phyloP scores from a whole-genome alignment of 2,113 vertebrate genomes.

The Oreotrochilus melanogaster region DNA sequence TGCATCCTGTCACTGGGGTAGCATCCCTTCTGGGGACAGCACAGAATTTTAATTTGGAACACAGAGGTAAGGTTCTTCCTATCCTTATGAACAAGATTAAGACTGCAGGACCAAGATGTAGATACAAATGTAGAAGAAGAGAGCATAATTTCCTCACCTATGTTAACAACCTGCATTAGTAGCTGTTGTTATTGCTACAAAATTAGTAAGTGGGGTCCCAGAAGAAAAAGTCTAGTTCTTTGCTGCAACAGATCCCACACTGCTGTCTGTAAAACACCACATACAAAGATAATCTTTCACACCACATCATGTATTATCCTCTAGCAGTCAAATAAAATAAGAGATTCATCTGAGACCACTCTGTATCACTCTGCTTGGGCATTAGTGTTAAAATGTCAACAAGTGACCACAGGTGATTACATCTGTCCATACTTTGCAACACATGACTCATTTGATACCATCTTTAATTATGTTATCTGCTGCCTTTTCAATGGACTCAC shows the following conservation, averaged over 20 bases:
- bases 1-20: not conserved
- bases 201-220: not conserved
- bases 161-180: rapidly evolving
- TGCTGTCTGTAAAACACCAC: not conserved
- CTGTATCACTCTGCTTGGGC: not conserved
- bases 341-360: not conserved
- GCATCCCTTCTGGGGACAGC: not conserved
- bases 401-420: not conserved
- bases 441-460: not conserved
- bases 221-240: not conserved
- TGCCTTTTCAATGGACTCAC: not conserved
- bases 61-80: rapidly evolving
- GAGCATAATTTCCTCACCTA: not conserved
- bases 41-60: not conserved
- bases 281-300: not conserved
- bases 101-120: not conserved
- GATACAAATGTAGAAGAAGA: not conserved
- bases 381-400: not conserved
- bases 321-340: not conserved
- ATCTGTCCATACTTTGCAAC: not conserved
- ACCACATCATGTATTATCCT: not conserved
- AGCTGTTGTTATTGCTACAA: not conserved
- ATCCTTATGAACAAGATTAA: not conserved
- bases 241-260: not conserved
- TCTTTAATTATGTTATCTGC: not conserved